These are phyloP conservation scores for Cuculus canorus DNA, from an alignment of 2,797 vertebrate species.

Conservation along the genomic window DNA sequence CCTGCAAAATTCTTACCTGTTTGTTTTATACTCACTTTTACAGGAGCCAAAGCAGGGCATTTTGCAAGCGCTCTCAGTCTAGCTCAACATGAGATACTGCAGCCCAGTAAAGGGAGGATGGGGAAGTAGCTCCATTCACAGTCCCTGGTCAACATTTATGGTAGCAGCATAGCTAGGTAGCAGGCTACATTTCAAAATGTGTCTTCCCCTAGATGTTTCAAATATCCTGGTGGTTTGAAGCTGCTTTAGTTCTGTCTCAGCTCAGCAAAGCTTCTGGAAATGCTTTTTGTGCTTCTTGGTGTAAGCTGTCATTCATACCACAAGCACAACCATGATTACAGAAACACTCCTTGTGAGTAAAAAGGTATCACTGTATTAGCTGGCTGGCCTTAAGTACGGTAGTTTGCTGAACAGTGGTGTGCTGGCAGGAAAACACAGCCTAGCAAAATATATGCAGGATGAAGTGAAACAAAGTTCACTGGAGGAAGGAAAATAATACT, in stretches of 20 bases:
- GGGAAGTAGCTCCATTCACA: not conserved
- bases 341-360: constrained; percentile 63
- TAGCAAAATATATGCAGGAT: constrained; percentile 71
- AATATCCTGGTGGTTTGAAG: constrained; percentile 59
- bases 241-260: constrained; percentile 57
- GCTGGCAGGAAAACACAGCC: constrained; percentile 76
- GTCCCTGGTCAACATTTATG: constrained; percentile 53
- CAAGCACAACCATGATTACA: constrained; percentile 53
- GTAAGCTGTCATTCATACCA: constrained; percentile 70
- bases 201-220: constrained; percentile 60
- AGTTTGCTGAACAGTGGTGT: constrained; percentile 70
- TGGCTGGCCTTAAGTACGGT: constrained; percentile 63
- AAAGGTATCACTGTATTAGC: constrained; percentile 70
- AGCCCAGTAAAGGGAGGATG: not conserved
- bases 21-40: not conserved
- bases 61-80: not conserved
- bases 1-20: constrained; percentile 41
- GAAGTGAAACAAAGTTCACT: constrained; percentile 78
- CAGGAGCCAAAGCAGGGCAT: not conserved
- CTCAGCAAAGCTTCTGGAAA: constrained; percentile 70
- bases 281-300: constrained; percentile 67
- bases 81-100: fast-evolving
- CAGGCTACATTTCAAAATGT: constrained; percentile 51
- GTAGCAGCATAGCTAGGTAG: constrained; percentile 36
- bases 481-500: constrained; percentile 80